Evolutionary conservation across 1,140 invertebrate genomes (phyloP), one percentile per base, ranked within the genome.

Genomic region (Aphis craccivora): DNA sequence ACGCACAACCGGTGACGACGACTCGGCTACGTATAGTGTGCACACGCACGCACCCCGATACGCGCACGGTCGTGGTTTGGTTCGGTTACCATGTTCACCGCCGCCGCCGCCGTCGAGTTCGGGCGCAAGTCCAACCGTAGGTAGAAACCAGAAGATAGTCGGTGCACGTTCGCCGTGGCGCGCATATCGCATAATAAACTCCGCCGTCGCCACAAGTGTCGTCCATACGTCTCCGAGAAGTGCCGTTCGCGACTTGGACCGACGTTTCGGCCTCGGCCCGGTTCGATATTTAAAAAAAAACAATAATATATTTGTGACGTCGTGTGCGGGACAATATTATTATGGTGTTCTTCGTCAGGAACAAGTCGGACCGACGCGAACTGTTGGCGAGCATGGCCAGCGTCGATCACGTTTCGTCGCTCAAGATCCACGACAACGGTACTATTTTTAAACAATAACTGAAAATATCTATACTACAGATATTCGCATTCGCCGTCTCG

Each of bases 361-460:
- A 53, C 81, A 93, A 93, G 23, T 84, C 91, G 48, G 91, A 93
- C 30, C 81, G 91, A 35, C 91, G 81, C 35, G 81, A 86, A 43
- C 5, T 93, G 14, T 45, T 93, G 91, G 91, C 91, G 81, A 93
- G 91, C 81, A 93, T 86, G 91, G 91, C 40, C 91, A 93, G 23
- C 60, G 60, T 76, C 60, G 60, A 76, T 76, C 60, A 35, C 60
- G 43, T 93, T 9, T 43, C 91, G 48, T 86, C 48, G 45, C 91
- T 35, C 45, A 93, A 86, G 76, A 18, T 93, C n/a, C 91, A 93
- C 81, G 91, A 93, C 1, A 93, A 93, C 76, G 91, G 91, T 93
- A 81, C 20, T 45, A 5, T 76, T 76, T 76, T 76, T 67, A 5
- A n/a, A 76, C 37, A 40, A 1, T 40, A 40, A 40, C 60, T 18